phyloP scores from a whole-genome alignment of 2,888 invertebrate species.

The Agrochola circellaris region DNA sequence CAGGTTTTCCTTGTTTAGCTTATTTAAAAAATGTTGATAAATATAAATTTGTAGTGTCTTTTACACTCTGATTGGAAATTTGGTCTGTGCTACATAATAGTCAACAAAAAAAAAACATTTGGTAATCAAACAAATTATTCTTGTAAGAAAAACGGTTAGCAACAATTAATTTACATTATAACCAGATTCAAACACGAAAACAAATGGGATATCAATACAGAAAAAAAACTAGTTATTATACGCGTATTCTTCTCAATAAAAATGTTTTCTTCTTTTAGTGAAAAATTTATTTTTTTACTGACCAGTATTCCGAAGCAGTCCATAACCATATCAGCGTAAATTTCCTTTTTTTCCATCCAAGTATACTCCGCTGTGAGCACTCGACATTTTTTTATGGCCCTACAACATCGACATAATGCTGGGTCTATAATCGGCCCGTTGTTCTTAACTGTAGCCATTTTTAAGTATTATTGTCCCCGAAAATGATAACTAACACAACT shows the following conservation, averaged over 20 bases:
- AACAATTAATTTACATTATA: background rate
- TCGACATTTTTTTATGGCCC: slow-evolving; percentile 88
- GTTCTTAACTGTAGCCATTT: slow-evolving; percentile 81
- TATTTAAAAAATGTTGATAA: background rate
- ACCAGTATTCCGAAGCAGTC: slow-evolving; percentile 87
- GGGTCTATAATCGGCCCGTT: slow-evolving; percentile 86
- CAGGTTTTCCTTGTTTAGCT: background rate
- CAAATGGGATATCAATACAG: background rate
- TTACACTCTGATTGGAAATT: background rate
- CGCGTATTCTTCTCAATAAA: background rate
- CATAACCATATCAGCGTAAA: slow-evolving; percentile 88
- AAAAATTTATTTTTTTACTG: slow-evolving; percentile 57
- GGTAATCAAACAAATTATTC: background rate
- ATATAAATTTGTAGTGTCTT: background rate
- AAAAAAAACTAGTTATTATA: background rate
- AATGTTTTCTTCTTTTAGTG: background rate
- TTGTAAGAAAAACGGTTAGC: background rate
- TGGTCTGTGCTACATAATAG: background rate
- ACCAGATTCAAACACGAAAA: background rate
- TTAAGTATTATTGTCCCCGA: slow-evolving; percentile 41
- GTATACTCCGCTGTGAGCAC: slow-evolving; percentile 85
- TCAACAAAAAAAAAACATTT: background rate
- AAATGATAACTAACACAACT: slow-evolving; percentile 29
- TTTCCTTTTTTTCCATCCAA: slow-evolving; percentile 86
- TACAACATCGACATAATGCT: slow-evolving; percentile 86